A percentile compares a stretch with the other conserved stretches of the same genome.
Evolutionary conservation across 2,888 invertebrate species (phyloP).

Genomic region (Hesperia comma): DNA sequence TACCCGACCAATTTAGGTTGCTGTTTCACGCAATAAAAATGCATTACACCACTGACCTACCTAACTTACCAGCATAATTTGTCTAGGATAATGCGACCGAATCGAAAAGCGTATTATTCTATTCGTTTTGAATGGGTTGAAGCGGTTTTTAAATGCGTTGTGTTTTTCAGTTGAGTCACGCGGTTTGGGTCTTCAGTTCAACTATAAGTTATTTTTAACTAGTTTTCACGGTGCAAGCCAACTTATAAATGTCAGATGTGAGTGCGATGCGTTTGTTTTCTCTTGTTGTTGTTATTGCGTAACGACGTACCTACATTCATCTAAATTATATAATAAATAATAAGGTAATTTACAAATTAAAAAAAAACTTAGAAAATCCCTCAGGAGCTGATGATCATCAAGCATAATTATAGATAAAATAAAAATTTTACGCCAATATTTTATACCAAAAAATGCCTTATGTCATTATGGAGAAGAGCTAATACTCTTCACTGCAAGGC

Average conservation of each 20-base stretch:
- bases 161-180: slow-evolving; percentile 52
- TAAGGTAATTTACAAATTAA: no score
- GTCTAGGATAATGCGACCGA: slow-evolving; percentile 41
- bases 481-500: no score
- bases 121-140: not conserved
- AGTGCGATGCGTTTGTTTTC: slow-evolving; percentile 41
- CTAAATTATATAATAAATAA: no score
- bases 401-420: no score
- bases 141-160: slow-evolving; percentile 39
- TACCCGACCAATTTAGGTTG: slow-evolving; percentile 52
- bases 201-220: slow-evolving; percentile 60
- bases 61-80: slow-evolving; percentile 42
- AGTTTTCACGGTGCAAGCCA: slow-evolving; percentile 55
- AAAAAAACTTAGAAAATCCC: no score
- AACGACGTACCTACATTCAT: slow-evolving; percentile 6
- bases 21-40: slow-evolving; percentile 19
- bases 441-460: no score
- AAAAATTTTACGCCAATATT: no score
- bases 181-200: slow-evolving; percentile 55
- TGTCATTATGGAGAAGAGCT: no score
- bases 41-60: slow-evolving; percentile 29
- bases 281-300: slow-evolving; percentile 35
- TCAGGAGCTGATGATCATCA: no score
- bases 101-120: slow-evolving; percentile 36
- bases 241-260: slow-evolving; percentile 61